phyloP scores from a whole-genome alignment of 2,888 invertebrate genomes.

The Nomada fabriciana region DNA sequence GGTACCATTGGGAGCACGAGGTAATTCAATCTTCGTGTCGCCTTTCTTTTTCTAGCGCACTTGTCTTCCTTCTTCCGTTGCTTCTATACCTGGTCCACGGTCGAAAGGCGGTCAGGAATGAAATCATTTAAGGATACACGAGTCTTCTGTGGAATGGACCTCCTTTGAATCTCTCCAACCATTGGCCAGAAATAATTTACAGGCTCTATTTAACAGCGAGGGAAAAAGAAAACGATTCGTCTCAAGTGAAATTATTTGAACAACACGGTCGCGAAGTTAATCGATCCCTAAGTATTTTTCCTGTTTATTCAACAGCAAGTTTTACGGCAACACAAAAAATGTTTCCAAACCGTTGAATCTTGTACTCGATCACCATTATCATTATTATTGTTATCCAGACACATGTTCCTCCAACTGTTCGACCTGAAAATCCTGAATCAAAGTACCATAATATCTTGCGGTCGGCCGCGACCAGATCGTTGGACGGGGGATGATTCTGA shows the following conservation, averaged over 20 bases:
- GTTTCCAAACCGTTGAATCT: too few relatives aligned
- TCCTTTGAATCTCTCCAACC: neutral
- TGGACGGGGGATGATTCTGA: neutral
- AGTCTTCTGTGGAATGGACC: conserved; percentile 43
- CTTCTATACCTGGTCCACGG: conserved; percentile 63
- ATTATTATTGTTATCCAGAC: neutral
- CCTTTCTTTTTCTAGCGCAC: conserved; percentile 32
- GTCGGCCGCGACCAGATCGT: neutral
- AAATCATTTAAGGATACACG: conserved; percentile 65
- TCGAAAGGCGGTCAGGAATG: conserved; percentile 53
- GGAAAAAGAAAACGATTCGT: conserved; percentile 17
- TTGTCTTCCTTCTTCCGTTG: conserved; percentile 45
- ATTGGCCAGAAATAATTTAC: conserved; percentile 47
- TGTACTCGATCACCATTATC: neutral
- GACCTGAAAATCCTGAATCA: conserved; percentile 4
- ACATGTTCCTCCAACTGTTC: neutral
- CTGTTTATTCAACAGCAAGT: neutral
- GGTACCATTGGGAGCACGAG: conserved; percentile 41
- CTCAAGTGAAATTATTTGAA: neutral
- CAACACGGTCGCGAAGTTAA: neutral
- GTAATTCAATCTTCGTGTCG: conserved; percentile 70
- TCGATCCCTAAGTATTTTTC: neutral
- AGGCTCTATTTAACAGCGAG: neutral
- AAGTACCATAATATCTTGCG: conserved; percentile 19
- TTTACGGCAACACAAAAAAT: neutral